These are phyloP conservation scores for Melikaiella ostensackeni DNA, from an alignment of 2,888 invertebrate species.

Conservation along the genomic window DNA sequence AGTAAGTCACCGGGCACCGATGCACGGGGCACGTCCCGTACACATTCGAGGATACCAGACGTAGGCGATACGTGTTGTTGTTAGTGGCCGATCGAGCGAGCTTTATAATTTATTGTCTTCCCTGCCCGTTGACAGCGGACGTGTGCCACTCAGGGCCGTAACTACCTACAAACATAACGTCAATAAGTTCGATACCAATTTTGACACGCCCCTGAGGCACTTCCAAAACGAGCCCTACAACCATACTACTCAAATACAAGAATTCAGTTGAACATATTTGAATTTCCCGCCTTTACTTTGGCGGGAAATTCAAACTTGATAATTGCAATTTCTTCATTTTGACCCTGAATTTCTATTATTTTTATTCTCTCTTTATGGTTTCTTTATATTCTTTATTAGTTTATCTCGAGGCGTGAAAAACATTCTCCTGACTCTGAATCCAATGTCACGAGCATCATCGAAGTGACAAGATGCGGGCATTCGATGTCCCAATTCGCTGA, in stretches of 20 bases:
- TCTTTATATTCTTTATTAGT: constrained; percentile 11
- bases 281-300: not conserved
- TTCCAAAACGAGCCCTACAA: not conserved
- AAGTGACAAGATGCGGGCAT: constrained; percentile 74
- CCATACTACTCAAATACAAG: not conserved
- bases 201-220: not conserved
- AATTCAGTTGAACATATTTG: not conserved
- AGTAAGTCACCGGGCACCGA: constrained; percentile 51
- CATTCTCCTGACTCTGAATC: not conserved
- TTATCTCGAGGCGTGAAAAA: constrained; percentile 33
- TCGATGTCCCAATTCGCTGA: constrained; percentile 24
- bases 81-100: constrained; percentile 61
- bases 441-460: constrained; percentile 43
- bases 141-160: constrained; percentile 60
- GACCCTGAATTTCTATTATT: not conserved
- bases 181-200: not conserved
- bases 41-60: constrained; percentile 44
- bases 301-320: not conserved
- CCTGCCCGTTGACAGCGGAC: constrained; percentile 68
- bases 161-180: constrained; percentile 14
- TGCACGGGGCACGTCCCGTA: constrained; percentile 53
- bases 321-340: not conserved
- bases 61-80: constrained; percentile 57
- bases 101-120: constrained; percentile 72
- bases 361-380: not conserved